These are phyloP conservation scores for Pygoscelis adeliae DNA, from an alignment of 2,113 vertebrate species.

Conservation along the genomic window DNA sequence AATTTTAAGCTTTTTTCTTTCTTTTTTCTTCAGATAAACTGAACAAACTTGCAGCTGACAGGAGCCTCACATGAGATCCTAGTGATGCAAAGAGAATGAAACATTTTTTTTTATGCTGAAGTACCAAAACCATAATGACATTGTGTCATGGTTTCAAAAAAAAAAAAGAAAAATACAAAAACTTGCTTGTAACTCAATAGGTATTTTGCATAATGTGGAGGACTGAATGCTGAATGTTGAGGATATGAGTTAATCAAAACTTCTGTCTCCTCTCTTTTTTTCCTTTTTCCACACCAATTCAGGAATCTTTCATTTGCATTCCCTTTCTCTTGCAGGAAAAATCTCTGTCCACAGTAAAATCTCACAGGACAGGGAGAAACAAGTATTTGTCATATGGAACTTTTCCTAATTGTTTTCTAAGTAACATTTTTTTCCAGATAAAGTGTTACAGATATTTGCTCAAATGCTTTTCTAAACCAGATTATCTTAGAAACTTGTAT, in stretches of 20 bases:
- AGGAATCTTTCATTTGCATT: not conserved
- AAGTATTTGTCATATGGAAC: not conserved
- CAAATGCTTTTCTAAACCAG: not conserved
- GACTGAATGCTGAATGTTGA: not conserved
- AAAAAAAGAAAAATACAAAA: not conserved
- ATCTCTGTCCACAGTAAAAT: not conserved
- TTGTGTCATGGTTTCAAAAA: not conserved
- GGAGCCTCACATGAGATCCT: not conserved
- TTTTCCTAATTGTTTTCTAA: not conserved
- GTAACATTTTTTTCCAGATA: not conserved
- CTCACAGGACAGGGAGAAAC: not conserved
- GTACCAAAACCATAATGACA: not conserved
- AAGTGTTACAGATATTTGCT: not conserved
- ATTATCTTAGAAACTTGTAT: not conserved
- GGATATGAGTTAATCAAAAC: not conserved
- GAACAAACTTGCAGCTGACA: conserved; percentile 1
- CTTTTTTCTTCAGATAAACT: conserved; percentile 11
- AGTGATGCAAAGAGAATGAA: conserved; percentile 10
- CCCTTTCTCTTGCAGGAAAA: not conserved
- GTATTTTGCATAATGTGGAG: not conserved
- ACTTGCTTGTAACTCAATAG: not conserved
- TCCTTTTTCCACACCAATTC: not conserved
- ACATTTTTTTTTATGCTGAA: not conserved
- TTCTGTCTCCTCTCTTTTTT: not conserved
- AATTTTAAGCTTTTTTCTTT: not conserved